Base-by-base conservation (phyloP, 2,888 invertebrate species). In the Caenorhabditis virilis region DNA sequence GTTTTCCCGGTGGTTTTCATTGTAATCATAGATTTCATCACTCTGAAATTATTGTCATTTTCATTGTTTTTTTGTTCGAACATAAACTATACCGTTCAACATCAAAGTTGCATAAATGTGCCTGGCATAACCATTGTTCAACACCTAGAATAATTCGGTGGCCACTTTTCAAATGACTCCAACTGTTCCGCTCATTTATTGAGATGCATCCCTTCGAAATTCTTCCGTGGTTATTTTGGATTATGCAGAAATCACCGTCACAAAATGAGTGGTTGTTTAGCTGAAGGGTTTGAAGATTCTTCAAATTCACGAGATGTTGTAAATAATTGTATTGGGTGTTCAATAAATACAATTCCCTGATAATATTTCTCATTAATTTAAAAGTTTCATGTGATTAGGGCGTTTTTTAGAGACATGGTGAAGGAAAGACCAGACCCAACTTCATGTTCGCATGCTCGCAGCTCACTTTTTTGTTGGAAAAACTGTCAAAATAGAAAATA, bases 111-210 rank as follows among this genome's bases (percentile, higher is more conserved):
- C 78, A 78, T 30, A 76, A 69, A 59, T 78, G 71, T n/a, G 64
- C 53, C 26, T 68, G 55, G 45, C 78, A 78, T 1, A 78, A 41
- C 75, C 76, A 78, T 57, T 78, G 78, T 26, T 78, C 76, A 0
- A 69, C 64, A 30, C 72, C 74, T 15, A 78, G 49, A 35, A 78
- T 68, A 35, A 68, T 64, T 2, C 78, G 67, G 46, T 78, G 70
- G n/a, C 78, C 78, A 36, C 41, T 56, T 30, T 62, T 55, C 9
- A 72, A 45, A 53, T 69, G 72, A 46, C 72, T 72, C 68, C 69
- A 72, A 48, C 62, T 65, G 20, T 69, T 68, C 26, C 66, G 51
- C 39, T 72, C 72, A 39, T 72, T 72, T 26, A 72, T 45, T 13
- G 69, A 69, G 15, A 72, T 56, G 20, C 72, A 72, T 16, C 72